Evolutionary conservation across 1,140 invertebrate genomes (phyloP), one percentile per base, ranked within the genome.

Genomic region (Rhopalosiphum maidis): DNA sequence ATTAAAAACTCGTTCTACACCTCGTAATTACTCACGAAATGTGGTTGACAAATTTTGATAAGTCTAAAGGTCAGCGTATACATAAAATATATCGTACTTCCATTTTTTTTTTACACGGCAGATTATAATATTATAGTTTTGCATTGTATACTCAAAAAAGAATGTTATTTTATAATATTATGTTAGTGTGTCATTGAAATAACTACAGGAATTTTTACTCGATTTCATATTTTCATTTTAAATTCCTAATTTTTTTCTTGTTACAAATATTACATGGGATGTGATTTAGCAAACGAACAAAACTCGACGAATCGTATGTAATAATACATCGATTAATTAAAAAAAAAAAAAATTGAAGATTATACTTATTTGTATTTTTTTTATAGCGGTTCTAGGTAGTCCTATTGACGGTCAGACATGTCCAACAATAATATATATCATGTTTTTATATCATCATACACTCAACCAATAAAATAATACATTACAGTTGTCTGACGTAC

Each of bases 1-100:
- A 91, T 68, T 91, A 91, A 91, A 91, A 89, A 89, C 88, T 89
- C 43, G 90, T 91, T 91, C 90, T 91, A 77, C 60, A 77, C 54
- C 37, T 91, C 15, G 60, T 91, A 91, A 91, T 91, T 91, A 77
- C 60, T 9, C 23, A 41, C 54, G 88, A 89, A 89, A 54, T 55
- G 88, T 25, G 51, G 88, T 89, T 89, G 88, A 89, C 88, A 89
- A 89, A 89, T 89, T 89, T 89, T 89, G 35, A 89, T 89, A 89
- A 6, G 88, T 55, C 48, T 89, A 89, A 89, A 89, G 87, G 87
- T 89, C 87, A 89, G 87, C 5, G 30, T 60, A n/a, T 35, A 25
- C n/a, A 51, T 89, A 37, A 35, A 35, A 89, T 37, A 37, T 25
- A 23, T 54, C 1, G 6, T 21, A 46, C 7, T 9, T 6, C 3